Evolutionary conservation across 2,888 invertebrate species (phyloP), one percentile per base, ranked within the genome.

Genomic region (Busseola fusca): DNA sequence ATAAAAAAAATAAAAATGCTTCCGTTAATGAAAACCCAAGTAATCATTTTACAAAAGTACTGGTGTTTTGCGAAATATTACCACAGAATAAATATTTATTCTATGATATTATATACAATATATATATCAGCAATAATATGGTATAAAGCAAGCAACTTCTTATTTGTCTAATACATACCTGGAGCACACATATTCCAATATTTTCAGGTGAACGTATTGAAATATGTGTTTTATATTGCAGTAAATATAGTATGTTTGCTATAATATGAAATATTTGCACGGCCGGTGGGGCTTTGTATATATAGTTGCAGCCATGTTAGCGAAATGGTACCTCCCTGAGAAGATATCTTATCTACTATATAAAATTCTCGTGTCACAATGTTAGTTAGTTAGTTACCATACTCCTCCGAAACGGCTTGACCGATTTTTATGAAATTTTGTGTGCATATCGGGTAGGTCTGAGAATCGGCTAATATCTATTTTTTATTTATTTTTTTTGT

Each of bases 1-100:
- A 87, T 86, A 86, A 77, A 80, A n/a, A 80, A 79, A 65, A 71
- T 65, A 71, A 89, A 90, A 90, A 88, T 87, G 82, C 82, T 85
- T 67, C 66, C 79, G 83, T 3, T 85, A 88, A 87, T 90, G 86
- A 86, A 88, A 89, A 87, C 77, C 84, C 79, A 86, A 84, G 86
- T 87, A 84, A 88, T 87, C 85, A 86, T 81, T 83, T 81, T 74
- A 72, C 74, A 62, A 83, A 82, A 81, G 83, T 69, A 78, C 68
- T 69, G 65, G 30, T 37, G 69, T 42, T 66, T 59, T 1, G n/a
- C 10, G n/a, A 10, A 12, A 50, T n/a, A 67, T 34, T 62, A 58
- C 54, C 57, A n/a, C n/a, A n/a, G n/a, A n/a, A n/a, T n/a, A n/a
- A n/a, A n/a, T n/a, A n/a, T n/a, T n/a, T n/a, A n/a, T n/a, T n/a